These are phyloP conservation scores for Drosophila bipectinata DNA, from an alignment of 1,140 invertebrate genomes.

Conservation along the genomic window DNA sequence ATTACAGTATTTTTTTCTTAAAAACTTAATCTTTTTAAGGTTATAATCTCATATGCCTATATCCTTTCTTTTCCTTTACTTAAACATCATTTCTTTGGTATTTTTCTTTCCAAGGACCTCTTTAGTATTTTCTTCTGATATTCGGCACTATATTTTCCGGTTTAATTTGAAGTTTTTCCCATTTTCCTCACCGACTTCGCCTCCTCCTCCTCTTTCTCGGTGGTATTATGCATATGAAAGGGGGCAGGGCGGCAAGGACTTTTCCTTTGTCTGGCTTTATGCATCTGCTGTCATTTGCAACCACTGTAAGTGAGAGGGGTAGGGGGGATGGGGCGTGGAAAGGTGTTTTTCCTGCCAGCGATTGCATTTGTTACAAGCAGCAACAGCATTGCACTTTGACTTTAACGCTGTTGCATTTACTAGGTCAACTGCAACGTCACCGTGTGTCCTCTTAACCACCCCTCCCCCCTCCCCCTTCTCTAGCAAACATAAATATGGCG, in stretches of 20 bases:
- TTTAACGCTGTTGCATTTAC: conserved; percentile 79
- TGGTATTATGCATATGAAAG: background rate
- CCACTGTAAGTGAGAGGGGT: conserved; percentile 17
- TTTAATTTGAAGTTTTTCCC: background rate
- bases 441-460: conserved; percentile 7
- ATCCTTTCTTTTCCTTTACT: too few relatives aligned
- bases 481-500: conserved; percentile 78
- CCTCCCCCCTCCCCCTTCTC: background rate
- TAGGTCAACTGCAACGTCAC: conserved; percentile 80
- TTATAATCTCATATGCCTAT: too few relatives aligned
- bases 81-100: too few relatives aligned
- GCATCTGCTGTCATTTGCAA: conserved; percentile 57
- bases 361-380: conserved; percentile 59
- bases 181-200: background rate
- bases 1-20: too few relatives aligned
- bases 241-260: background rate
- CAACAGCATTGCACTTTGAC: conserved; percentile 72
- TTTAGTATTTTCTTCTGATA: too few relatives aligned
- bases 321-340: background rate
- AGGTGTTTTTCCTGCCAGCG: conserved; percentile 33
- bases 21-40: too few relatives aligned
- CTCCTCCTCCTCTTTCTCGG: background rate
- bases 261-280: conserved; percentile 42
- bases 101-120: too few relatives aligned
- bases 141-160: too few relatives aligned